Evolutionary conservation across 2,797 vertebrate genomes (phyloP).

Genomic region (Epinephelus malabaricus): DNA sequence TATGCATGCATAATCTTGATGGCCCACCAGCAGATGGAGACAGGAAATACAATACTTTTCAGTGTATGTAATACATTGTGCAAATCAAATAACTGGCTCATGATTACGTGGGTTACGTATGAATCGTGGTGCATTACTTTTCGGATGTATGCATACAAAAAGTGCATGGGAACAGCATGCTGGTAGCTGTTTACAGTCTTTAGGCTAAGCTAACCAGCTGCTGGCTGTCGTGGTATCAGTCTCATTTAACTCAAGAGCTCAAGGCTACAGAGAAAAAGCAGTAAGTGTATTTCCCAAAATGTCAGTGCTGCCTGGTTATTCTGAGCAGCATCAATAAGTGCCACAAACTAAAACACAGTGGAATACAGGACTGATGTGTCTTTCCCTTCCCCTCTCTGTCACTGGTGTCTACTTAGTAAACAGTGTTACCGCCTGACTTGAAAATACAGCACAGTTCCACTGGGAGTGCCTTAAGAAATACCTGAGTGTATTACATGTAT

Average conservation of each 20-base stretch:
- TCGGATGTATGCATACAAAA: too few species aligned
- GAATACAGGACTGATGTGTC: not conserved
- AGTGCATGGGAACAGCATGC: too few species aligned
- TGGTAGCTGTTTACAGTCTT: too few species aligned
- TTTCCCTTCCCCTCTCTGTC: slow-evolving; percentile 4
- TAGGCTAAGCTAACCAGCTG: not conserved
- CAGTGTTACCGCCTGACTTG: slow-evolving; percentile 21
- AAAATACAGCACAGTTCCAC: slow-evolving; percentile 50
- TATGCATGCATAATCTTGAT: too few species aligned
- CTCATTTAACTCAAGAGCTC: not conserved
- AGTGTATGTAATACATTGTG: too few species aligned
- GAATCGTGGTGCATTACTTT: too few species aligned
- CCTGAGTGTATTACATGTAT: slow-evolving; percentile 56
- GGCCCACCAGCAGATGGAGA: too few species aligned
- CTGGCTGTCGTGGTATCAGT: not conserved
- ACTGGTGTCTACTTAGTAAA: slow-evolving; percentile 35
- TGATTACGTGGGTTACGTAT: too few species aligned
- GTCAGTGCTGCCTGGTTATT: not conserved
- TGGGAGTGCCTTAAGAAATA: slow-evolving; percentile 62
- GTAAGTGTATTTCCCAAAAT: not conserved
- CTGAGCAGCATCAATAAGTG: not conserved
- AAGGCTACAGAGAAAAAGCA: not conserved
- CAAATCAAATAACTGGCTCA: too few species aligned
- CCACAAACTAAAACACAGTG: not conserved
- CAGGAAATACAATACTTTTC: too few species aligned